phyloP scores from a whole-genome alignment of 2,888 invertebrate species.

The Troides helena region DNA sequence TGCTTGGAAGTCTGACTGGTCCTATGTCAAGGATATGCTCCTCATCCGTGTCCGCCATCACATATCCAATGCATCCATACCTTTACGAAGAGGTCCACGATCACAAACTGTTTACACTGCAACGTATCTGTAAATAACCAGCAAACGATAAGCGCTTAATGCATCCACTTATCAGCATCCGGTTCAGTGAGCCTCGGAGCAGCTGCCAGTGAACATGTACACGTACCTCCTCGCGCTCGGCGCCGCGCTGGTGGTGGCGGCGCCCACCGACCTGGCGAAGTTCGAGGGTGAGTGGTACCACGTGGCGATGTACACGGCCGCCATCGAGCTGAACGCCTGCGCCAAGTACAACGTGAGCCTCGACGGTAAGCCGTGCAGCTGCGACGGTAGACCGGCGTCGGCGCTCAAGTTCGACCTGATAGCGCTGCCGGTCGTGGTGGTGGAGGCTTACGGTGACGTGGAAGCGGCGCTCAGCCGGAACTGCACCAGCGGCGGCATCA shows the following conservation, averaged over 20 bases:
- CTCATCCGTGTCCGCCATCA: too few species aligned
- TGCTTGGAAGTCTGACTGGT: too few species aligned
- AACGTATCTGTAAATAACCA: too few species aligned
- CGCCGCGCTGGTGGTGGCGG: not conserved
- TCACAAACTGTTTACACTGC: too few species aligned
- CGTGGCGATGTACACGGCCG: slow-evolving; percentile 19
- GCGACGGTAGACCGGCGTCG: slow-evolving; percentile 14
- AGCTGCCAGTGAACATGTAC: not conserved
- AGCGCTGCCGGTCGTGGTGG: slow-evolving; percentile 13
- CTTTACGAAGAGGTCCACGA: too few species aligned
- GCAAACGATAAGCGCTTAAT: too few species aligned
- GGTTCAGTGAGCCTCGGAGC: not conserved
- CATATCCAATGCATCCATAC: too few species aligned
- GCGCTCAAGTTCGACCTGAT: slow-evolving; percentile 22
- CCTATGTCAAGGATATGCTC: too few species aligned
- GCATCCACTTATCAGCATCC: not conserved
- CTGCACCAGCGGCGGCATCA: slow-evolving; percentile 13
- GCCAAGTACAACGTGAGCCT: slow-evolving; percentile 19
- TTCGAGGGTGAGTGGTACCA: slow-evolving; percentile 27
- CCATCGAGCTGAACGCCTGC: slow-evolving; percentile 7
- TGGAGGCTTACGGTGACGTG: slow-evolving; percentile 17
- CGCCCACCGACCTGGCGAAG: slow-evolving; percentile 5
- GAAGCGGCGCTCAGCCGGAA: slow-evolving; percentile 6
- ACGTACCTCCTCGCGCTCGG: not conserved
- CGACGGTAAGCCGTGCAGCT: slow-evolving; percentile 19